Evolutionary conservation across 2,797 vertebrate genomes (phyloP).

Genomic region (Diplodus puntazzo): DNA sequence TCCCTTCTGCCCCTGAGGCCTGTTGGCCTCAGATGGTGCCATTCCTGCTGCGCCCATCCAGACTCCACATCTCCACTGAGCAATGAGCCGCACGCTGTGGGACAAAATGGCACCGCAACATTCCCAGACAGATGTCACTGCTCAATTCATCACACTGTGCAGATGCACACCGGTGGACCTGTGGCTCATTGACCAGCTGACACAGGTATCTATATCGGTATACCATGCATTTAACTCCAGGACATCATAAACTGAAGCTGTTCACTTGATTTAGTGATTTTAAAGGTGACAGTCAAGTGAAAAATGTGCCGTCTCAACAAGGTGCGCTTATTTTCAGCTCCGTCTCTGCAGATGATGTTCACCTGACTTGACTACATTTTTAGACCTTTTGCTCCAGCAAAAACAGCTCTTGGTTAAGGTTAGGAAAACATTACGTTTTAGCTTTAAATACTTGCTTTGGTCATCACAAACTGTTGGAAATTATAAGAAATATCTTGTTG

Average conservation of each 20-base stretch:
- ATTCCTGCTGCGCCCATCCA: slow-evolving; percentile 42
- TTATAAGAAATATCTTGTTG: no score
- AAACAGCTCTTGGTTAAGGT: no score
- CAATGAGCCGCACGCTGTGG: slow-evolving; percentile 60
- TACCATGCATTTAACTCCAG: slow-evolving; percentile 30
- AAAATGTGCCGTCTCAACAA: slow-evolving; percentile 44
- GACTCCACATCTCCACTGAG: slow-evolving; percentile 52
- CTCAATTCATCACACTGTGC: slow-evolving; percentile 69
- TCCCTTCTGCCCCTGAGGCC: slow-evolving; percentile 59
- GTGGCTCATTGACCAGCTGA: slow-evolving; percentile 64
- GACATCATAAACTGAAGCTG: slow-evolving; percentile 28
- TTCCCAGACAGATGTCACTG: slow-evolving; percentile 59
- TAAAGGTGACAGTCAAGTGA: slow-evolving; percentile 10
- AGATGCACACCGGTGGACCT: slow-evolving; percentile 46
- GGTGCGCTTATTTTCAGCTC: slow-evolving; percentile 36
- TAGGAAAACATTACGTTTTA: no score
- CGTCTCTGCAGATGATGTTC: background rate
- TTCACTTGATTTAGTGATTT: slow-evolving; percentile 12
- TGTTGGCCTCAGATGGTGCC: slow-evolving; percentile 68
- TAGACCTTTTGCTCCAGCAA: no score
- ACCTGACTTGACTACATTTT: no score
- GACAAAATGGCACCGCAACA: slow-evolving; percentile 36
- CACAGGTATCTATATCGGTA: slow-evolving; percentile 53
- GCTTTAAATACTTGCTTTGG: no score
- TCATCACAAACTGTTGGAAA: no score